phyloP scores from a whole-genome alignment of 2,888 invertebrate species.

The Digitonthophagus gazella region DNA sequence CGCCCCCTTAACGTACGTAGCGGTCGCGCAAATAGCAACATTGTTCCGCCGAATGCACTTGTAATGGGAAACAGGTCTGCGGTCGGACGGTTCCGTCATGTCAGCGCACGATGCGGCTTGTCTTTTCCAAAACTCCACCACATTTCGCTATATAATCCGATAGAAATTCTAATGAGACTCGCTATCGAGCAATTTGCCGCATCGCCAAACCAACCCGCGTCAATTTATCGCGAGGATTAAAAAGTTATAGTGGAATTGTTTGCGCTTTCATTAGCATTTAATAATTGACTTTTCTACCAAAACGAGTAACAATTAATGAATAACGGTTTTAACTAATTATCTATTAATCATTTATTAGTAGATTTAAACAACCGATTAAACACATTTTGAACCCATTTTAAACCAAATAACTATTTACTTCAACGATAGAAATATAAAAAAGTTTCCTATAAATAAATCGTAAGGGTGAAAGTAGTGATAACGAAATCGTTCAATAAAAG shows the following conservation, averaged over 20 bases:
- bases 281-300: neutral
- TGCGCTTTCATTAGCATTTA: neutral
- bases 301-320: neutral
- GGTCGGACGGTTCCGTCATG: constrained; percentile 40
- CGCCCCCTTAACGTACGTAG: constrained; percentile 14
- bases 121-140: constrained; percentile 28
- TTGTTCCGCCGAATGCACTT: constrained; percentile 39
- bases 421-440: too few species aligned
- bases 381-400: too few species aligned
- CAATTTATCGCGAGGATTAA: neutral
- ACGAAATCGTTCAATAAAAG: too few species aligned
- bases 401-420: too few species aligned
- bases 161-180: neutral
- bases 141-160: constrained; percentile 4
- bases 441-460: too few species aligned
- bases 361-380: too few species aligned
- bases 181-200: neutral
- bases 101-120: constrained; percentile 36
- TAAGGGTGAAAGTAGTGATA: too few species aligned
- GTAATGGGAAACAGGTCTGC: constrained; percentile 41
- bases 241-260: neutral
- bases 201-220: neutral
- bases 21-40: constrained; percentile 33
- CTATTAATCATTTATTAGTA: neutral
- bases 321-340: neutral